These are phyloP conservation scores for Nerophis lumbriciformis DNA, from an alignment of 2,113 vertebrate genomes.

Conservation along the genomic window DNA sequence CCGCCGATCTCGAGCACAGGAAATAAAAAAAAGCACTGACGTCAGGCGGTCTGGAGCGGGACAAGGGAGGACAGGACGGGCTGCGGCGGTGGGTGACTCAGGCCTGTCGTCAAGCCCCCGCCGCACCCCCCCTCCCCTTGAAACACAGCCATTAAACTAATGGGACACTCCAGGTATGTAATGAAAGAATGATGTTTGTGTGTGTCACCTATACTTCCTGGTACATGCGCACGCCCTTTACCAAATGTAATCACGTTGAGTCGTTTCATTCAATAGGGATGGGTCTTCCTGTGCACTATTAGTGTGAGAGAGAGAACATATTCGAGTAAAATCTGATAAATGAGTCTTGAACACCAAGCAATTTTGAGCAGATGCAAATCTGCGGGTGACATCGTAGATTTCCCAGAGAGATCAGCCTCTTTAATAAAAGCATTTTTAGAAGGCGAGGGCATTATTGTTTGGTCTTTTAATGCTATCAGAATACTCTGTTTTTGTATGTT, in stretches of 20 bases:
- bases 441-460: too few species aligned
- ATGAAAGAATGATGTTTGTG: constrained; percentile 10
- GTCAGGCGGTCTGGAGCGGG: constrained; percentile 15
- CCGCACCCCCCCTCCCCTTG: constrained; percentile 17
- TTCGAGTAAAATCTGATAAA: not conserved
- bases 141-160: constrained; percentile 17
- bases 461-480: too few species aligned
- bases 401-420: not conserved
- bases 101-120: constrained; percentile 27
- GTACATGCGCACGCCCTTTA: not conserved
- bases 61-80: constrained; percentile 13
- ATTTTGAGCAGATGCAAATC: not conserved
- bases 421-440: not conserved
- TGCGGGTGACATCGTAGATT: not conserved
- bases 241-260: not conserved
- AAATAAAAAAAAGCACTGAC: constrained; percentile 4
- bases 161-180: constrained; percentile 21
- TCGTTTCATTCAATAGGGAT: not conserved
- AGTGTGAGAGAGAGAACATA: not conserved
- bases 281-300: not conserved
- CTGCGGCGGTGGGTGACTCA: constrained; percentile 26
- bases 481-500: too few species aligned
- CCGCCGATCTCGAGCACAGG: not conserved
- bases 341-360: not conserved
- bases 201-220: not conserved